Evolutionary conservation across 1,140 invertebrate species (phyloP), one percentile per base, ranked within the genome.

Genomic region (Drosophila serrata): DNA sequence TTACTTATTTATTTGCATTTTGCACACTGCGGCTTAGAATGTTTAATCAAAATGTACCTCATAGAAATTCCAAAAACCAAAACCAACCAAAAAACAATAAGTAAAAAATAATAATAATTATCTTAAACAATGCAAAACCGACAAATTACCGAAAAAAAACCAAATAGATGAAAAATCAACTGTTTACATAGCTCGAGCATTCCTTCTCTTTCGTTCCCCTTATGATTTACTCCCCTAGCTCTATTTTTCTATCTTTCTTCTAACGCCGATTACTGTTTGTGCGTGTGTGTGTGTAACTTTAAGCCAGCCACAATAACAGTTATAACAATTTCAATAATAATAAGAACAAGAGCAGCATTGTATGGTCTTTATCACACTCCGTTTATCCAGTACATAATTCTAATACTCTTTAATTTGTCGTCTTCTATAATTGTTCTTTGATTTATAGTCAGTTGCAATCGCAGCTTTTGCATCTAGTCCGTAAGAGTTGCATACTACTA

Each of bases 1-100:
- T 86, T 90, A 90, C 80, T 79, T 85, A 90, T 92, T 92, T 92
- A 92, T 92, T 92, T 92, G 90, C 90, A 90, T 92, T 92, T 92
- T 92, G 90, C 90, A 92, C 90, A 92, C 90, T 92, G 85, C 90
- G 90, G 90, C 90, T 92, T 92, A 84, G 77, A 92, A 90, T 87
- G 79, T 88, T 88, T 80, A 70, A 69, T 56, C 48, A 90, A 75
- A 78, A 74, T 78, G 85, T 84, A 77, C 76, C 76, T 82, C 27
- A 51, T 86, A 82, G 79, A 73, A 76, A 61, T 58, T 81, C 75
- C 51, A 75, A 75, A 56, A 56, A 75, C 60, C 64, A 69, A 74
- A 59, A 64, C 35, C 33, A 75, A 65, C 55, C 48, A 70, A 79
- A 79, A 75, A 48, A 39, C 37, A 63, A 75, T 49, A 55, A 46